Base-by-base conservation (phyloP, 2,113 vertebrate genomes). In the Dromas ardeola region DNA sequence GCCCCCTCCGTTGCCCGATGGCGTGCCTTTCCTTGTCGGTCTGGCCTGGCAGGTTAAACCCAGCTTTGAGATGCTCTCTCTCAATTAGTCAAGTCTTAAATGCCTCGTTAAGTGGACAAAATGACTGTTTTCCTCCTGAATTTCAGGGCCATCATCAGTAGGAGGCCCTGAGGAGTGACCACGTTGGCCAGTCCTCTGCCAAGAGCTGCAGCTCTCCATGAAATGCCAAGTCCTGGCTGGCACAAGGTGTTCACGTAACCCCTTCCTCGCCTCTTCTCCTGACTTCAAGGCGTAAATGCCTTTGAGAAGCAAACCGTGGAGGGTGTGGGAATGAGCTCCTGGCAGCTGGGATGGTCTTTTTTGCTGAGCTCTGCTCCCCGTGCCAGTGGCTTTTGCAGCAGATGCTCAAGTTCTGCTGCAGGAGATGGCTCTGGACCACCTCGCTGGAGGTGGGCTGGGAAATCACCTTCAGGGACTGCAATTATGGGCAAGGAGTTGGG, bases 101-200 rank as follows among this genome's bases (percentile, higher is more conserved):
- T 30, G 34, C 25, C 40, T 52, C 11, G 4, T 58, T 42, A 52
- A 52, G 38, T 34, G 23, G 50, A 30, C 45, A 23, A 47, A 63
- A 17, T 23, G 1, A 15, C 38, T 27, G 7, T 13, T 65, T 36
- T 15, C 12, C 8, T 56, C 56, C 30, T 56, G 26, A 42, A 32
- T 49, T 71, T 71, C 0, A 8, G 47, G 47, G 63, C 34, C 5
- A 56, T n/a, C n/a, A n/a, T n/a, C n/a, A n/a, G n/a, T n/a, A n/a
- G n/a, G 30, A 84, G 30, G 18, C 58, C 27, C 32, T 25, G n/a
- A n/a, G 58, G 27, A 70, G 20, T 3, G 11, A 40, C 10, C 17
- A 5, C 1, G 1, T 6, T 40, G n/a, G 13, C 40, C 53, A 5
- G 0, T 61, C 25, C 42, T 22, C 72, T 66, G 23, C 53, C 4